Conservation (phyloP, 1,140 invertebrate genomes). For the Drosophila kurseongensis region DNA sequence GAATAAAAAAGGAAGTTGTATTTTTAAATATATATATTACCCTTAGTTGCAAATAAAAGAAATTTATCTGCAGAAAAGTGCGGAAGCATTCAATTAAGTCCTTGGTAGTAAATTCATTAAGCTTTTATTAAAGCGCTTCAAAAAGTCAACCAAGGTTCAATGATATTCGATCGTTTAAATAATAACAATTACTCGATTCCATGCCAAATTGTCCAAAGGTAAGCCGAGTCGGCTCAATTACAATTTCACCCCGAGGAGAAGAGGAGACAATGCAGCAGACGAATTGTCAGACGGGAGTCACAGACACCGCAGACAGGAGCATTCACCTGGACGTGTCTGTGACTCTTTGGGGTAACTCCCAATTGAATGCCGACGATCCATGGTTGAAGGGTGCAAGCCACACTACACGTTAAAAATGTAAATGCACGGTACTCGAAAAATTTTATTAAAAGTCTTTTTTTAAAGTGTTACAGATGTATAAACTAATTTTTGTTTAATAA, state of each 20-base stretch:
- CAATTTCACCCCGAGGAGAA: conserved; percentile 9
- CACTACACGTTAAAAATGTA: not conserved
- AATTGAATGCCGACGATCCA: conserved; percentile 31
- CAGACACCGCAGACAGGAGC: conserved; percentile 18
- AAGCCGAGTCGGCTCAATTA: conserved; percentile 53
- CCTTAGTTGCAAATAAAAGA: too few relatives aligned
- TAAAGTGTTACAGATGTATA: too few relatives aligned
- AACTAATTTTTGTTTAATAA: too few relatives aligned
- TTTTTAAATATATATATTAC: too few relatives aligned
- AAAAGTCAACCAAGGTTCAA: conserved; percentile 14
- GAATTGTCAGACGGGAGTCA: conserved; percentile 20
- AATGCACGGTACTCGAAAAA: too few relatives aligned
- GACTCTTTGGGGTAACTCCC: conserved; percentile 23
- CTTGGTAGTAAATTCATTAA: not conserved
- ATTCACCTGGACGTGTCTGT: conserved; percentile 43
- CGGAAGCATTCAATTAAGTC: too few relatives aligned
- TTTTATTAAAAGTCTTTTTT: too few relatives aligned
- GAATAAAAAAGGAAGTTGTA: too few relatives aligned
- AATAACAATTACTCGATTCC: conserved; percentile 56
- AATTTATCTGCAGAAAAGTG: too few relatives aligned
- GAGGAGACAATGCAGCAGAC: conserved; percentile 13
- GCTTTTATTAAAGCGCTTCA: too few relatives aligned
- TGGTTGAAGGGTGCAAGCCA: conserved; percentile 3
- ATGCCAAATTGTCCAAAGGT: conserved; percentile 30
- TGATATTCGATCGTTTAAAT: conserved; percentile 46